These are phyloP conservation scores for Trachythela sp. DNA, from an alignment of 64 coral and sea anemone genomes.

Conservation along the genomic window DNA sequence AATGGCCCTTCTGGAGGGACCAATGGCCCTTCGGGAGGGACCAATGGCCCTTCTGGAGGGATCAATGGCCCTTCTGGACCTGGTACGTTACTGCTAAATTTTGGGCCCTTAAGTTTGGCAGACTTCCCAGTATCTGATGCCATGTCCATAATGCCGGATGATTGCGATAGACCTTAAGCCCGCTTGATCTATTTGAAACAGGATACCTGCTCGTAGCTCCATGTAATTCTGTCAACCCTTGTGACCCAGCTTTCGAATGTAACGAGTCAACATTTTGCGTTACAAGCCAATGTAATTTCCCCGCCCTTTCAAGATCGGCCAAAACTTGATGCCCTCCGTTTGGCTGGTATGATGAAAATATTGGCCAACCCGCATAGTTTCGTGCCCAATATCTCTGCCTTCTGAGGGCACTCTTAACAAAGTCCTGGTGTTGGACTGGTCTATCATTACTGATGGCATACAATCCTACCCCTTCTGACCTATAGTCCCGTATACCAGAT, in stretches of 20 bases:
- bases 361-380: constrained; percentile 83
- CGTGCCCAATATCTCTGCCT: constrained; percentile 95
- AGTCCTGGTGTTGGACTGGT: constrained; percentile 74
- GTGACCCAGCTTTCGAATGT: constrained; percentile 83
- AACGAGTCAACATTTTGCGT: constrained; percentile 95
- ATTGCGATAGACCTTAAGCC: too few relatives aligned
- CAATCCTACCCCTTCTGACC: constrained; percentile 81
- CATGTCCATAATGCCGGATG: too few relatives aligned
- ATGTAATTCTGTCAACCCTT: constrained; percentile 77
- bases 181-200: too few relatives aligned
- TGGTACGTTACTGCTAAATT: too few relatives aligned
- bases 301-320: constrained; percentile 66
- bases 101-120: too few relatives aligned
- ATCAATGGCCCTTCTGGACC: too few relatives aligned
- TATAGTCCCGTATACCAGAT: constrained; percentile 92
- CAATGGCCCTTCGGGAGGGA: too few relatives aligned
- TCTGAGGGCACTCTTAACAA: constrained; percentile 57
- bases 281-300: constrained; percentile 65
- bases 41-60: too few relatives aligned
- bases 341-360: constrained; percentile 67
- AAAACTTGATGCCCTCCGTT: constrained; percentile 67
- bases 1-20: too few relatives aligned
- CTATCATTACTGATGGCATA: constrained; percentile 65
- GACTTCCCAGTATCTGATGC: too few relatives aligned
- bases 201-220: constrained; percentile 76